Percentiles rank a stretch among this genome's conserved stretches.
These are phyloP conservation scores for Branchinecta sandiegonensis DNA, from an alignment of 2,888 invertebrate genomes.

Conservation along the genomic window DNA sequence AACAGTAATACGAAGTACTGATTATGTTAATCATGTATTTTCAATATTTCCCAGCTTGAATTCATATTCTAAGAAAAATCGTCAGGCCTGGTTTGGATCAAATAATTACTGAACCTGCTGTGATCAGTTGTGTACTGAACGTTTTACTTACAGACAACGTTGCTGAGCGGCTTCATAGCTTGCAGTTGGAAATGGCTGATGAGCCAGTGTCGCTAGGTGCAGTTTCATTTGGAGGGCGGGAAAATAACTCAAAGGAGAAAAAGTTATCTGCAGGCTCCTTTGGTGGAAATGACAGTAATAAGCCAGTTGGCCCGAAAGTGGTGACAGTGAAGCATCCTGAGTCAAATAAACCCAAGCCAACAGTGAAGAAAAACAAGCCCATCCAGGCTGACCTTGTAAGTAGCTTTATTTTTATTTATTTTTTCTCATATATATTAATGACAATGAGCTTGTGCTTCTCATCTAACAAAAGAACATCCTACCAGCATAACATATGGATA, in stretches of 20 bases:
- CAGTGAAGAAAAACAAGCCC: conserved; percentile 68
- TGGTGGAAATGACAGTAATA: conserved; percentile 32
- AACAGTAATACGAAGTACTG: no score
- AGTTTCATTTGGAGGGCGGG: conserved; percentile 16
- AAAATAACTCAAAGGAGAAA: conserved; percentile 31
- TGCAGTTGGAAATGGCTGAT: not conserved
- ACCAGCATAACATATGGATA: no score
- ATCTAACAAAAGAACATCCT: no score
- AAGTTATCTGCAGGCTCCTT: conserved; percentile 35
- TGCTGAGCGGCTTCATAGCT: conserved; percentile 11
- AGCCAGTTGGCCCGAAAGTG: conserved; percentile 48
- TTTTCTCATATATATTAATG: conserved; percentile 5
- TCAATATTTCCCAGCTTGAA: no score
- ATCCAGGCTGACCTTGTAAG: conserved; percentile 66
- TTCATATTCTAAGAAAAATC: no score
- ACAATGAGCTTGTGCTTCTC: not conserved
- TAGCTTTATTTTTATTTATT: not conserved
- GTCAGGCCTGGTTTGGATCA: no score
- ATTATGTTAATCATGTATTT: no score
- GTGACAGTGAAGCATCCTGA: conserved; percentile 90
- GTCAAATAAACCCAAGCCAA: conserved; percentile 88
- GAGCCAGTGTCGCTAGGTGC: not conserved
- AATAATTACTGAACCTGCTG: no score
- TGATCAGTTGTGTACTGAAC: no score
- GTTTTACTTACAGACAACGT: conserved; percentile 38